Evolutionary conservation across 2,797 vertebrate species (phyloP).

Genomic region (Aeoliscus strigatus): DNA sequence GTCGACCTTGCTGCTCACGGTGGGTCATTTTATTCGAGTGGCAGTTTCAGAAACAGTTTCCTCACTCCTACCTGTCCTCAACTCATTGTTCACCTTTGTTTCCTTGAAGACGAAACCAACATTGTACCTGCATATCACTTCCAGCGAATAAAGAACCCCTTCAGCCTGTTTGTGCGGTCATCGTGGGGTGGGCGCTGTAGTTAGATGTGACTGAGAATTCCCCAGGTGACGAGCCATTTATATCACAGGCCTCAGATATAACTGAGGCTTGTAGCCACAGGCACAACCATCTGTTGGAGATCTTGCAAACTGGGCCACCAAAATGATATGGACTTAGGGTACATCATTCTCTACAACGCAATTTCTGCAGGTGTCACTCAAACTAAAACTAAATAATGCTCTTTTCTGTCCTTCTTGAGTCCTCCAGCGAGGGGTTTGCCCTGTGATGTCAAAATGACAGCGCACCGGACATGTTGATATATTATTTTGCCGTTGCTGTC

Average conservation of each 20-base stretch:
- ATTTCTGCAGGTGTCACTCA: slow-evolving; percentile 36
- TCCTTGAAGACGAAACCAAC: slow-evolving; percentile 18
- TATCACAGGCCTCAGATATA: slow-evolving; percentile 48
- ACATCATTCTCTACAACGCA: slow-evolving; percentile 13
- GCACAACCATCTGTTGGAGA: slow-evolving; percentile 63
- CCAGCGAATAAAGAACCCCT: slow-evolving; percentile 4
- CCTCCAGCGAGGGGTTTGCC: not conserved
- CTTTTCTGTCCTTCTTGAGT: slow-evolving; percentile 6
- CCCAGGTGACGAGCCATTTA: slow-evolving; percentile 61
- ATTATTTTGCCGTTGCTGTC: not conserved
- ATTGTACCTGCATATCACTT: slow-evolving; percentile 9
- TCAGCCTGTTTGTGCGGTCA: slow-evolving; percentile 13
- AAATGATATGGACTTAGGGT: slow-evolving; percentile 27
- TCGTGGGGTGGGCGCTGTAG: slow-evolving; percentile 28
- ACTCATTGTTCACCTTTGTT: slow-evolving; percentile 14
- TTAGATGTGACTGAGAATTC: slow-evolving; percentile 54
- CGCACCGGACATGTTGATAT: not conserved
- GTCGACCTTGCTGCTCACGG: slow-evolving; percentile 50
- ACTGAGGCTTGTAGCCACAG: slow-evolving; percentile 48
- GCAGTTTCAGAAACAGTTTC: slow-evolving; percentile 18
- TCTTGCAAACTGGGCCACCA: slow-evolving; percentile 59
- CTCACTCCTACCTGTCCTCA: slow-evolving; percentile 4
- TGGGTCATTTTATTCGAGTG: slow-evolving; percentile 47
- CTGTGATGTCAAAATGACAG: not conserved
- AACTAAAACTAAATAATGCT: slow-evolving; percentile 5